These are phyloP conservation scores for Orthosia incerta DNA, from an alignment of 2,888 invertebrate genomes.

Conservation along the genomic window DNA sequence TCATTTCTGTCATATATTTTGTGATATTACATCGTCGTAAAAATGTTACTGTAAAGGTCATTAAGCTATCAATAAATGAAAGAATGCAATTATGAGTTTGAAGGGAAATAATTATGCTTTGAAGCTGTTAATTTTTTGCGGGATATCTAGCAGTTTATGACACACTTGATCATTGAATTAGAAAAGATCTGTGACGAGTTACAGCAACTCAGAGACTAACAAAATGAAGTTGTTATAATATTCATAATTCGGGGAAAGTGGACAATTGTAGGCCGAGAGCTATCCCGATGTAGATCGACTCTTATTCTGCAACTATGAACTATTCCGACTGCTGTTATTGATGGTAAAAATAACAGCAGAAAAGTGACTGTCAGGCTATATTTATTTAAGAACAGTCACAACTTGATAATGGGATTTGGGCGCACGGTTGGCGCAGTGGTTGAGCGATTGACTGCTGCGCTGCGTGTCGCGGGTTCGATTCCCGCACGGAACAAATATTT, in stretches of 20 bases:
- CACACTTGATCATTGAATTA: background rate
- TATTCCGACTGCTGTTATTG: too few species aligned
- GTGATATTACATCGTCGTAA: background rate
- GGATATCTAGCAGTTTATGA: too few species aligned
- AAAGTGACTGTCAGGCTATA: background rate
- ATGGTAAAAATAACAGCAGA: too few species aligned
- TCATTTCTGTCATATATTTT: constrained; percentile 15
- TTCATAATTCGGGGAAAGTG: background rate
- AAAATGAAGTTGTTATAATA: background rate
- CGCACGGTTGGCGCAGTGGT: too few species aligned
- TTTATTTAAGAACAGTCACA: background rate
- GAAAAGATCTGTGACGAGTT: background rate
- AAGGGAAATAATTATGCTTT: background rate
- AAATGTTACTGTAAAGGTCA: background rate
- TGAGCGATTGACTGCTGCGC: too few species aligned
- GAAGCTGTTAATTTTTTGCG: too few species aligned
- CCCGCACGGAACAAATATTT: too few species aligned
- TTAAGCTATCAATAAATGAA: background rate
- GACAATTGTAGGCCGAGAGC: background rate
- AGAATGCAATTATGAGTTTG: background rate
- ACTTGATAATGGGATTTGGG: too few species aligned
- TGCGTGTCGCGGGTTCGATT: too few species aligned
- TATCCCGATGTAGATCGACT: too few species aligned
- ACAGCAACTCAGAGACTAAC: background rate
- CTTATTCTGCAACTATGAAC: too few species aligned